Base-by-base conservation (phyloP, 2,888 invertebrate genomes). In the Phortica magna region DNA sequence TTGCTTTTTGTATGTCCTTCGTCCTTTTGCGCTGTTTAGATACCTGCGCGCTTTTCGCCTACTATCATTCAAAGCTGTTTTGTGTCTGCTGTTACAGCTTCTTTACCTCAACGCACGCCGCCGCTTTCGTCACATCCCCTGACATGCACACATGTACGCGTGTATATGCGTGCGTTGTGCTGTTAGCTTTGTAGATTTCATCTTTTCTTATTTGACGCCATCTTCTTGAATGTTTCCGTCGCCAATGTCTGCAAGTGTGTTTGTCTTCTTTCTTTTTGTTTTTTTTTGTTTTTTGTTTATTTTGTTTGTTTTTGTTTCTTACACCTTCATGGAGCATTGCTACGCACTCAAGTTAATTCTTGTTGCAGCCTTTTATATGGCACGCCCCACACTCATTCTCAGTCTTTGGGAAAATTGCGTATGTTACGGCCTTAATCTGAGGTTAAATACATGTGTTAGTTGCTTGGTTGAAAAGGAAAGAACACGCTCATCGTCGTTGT, bases 261-360 rank as follows among this genome's bases (percentile, higher is more conserved):
- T 71, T 55, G 31, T 55, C 19, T 22, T 17, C 10, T 61, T n/a
- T 61, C 6, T 31, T 61, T 61, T n/a, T 61, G 22, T 31, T 61
- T 61, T 61, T 31, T 1, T 31, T 31, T 31, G 74, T 74, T 31
- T 76, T 74, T 78, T 73, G 74, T 73, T 57, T 71, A 7, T 53
- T 31, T 22, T 14, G 31, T 53, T 39, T 53, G 48, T 41, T 59
- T 53, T 77, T 73, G 78, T 85, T 80, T 80, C 81, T 81, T 88
- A 84, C 83, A 88, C 88, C 84, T 83, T 79, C 76, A 70, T 76
- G 79, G 84, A 81, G 83, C 86, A 82, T 78, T 80, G 83, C 84
- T 82, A 83, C 87, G 85, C 87, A 88, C 88, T 85, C 88, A 86
- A 87, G 83, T 86, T 87, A 78, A 87, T 86, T 81, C 88, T 84